These are phyloP conservation scores for Thamnaconus septentrionalis DNA, from an alignment of 2,113 vertebrate species.

Conservation along the genomic window DNA sequence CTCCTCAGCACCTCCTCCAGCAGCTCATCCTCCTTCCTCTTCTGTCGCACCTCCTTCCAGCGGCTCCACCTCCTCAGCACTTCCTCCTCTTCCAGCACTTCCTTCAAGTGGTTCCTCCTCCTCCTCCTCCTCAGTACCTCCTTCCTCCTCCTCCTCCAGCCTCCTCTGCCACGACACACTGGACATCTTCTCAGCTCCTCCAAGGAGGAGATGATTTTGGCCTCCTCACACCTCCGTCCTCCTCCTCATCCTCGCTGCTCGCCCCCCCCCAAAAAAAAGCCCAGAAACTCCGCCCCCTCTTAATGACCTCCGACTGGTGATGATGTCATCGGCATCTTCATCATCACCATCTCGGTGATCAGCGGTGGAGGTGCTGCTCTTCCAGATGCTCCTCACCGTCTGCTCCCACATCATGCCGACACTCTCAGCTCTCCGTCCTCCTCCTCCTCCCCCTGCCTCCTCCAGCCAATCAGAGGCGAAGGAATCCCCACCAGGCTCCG, in stretches of 20 bases:
- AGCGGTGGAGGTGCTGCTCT: background rate
- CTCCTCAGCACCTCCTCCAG: constrained; percentile 69
- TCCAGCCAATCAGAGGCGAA: constrained; percentile 59
- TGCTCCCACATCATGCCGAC: constrained; percentile 43
- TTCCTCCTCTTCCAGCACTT: constrained; percentile 61
- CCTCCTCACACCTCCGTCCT: constrained; percentile 12
- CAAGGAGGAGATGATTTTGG: background rate
- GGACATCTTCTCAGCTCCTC: constrained; percentile 62
- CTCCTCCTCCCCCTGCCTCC: constrained; percentile 1
- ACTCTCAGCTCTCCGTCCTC: constrained; percentile 14
- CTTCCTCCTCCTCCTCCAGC: constrained; percentile 68
- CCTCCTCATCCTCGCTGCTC: constrained; percentile 36
- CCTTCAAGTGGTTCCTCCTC: background rate
- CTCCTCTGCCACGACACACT: constrained; percentile 61
- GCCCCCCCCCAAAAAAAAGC: constrained; percentile 11
- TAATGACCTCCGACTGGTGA: constrained; percentile 42
- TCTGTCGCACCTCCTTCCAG: constrained; percentile 62
- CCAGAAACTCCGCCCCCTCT: background rate
- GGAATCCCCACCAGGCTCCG: constrained; percentile 35
- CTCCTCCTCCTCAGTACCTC: constrained; percentile 65
- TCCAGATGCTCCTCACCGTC: constrained; percentile 45
- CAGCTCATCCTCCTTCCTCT: constrained; percentile 55
- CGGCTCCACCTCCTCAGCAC: constrained; percentile 56
- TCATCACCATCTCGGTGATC: background rate
- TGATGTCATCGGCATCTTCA: constrained; percentile 38